Percentiles rank a stretch among this genome's conserved stretches.
phyloP scores from a whole-genome alignment of 2,797 vertebrate species.

The Chaetodon trifasciatus region DNA sequence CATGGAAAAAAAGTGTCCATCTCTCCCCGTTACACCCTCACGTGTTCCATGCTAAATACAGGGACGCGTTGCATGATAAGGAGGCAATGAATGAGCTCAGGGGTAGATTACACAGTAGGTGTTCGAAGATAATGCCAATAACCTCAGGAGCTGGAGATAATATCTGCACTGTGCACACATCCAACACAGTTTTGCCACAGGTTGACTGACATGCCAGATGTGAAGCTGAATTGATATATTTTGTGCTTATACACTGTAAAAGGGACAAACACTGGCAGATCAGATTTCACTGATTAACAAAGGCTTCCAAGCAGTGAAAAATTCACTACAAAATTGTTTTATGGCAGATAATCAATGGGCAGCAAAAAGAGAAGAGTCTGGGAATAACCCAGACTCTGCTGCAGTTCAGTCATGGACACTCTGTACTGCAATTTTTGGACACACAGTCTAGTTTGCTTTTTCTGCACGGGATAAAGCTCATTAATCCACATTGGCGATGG shows the following conservation, averaged over 20 bases:
- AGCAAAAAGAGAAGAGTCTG: slow-evolving; percentile 18
- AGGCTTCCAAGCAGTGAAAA: slow-evolving; percentile 25
- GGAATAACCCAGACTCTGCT: slow-evolving; percentile 5
- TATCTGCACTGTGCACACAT: slow-evolving; percentile 59
- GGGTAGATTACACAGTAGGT: slow-evolving; percentile 68
- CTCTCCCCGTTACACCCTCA: slow-evolving; percentile 54
- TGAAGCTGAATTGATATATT: slow-evolving; percentile 29
- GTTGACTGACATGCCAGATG: slow-evolving; percentile 59
- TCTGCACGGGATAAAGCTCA: slow-evolving; percentile 64
- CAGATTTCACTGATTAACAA: slow-evolving; percentile 24
- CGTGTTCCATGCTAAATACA: slow-evolving; percentile 35
- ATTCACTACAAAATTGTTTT: slow-evolving; percentile 33
- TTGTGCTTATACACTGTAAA: neutral
- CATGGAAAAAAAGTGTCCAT: slow-evolving; percentile 69
- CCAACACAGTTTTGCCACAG: slow-evolving; percentile 30
- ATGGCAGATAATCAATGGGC: slow-evolving; percentile 27
- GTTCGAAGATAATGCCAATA: slow-evolving; percentile 71
- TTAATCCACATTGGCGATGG: slow-evolving; percentile 72
- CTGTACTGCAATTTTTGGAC: slow-evolving; percentile 53
- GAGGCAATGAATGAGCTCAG: slow-evolving; percentile 54
- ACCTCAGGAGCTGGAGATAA: slow-evolving; percentile 65
- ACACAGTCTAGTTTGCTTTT: slow-evolving; percentile 56
- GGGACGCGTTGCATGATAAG: slow-evolving; percentile 50
- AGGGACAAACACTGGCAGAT: slow-evolving; percentile 25
- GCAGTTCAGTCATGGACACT: slow-evolving; percentile 41